Conservation (phyloP, 2,888 invertebrate genomes). For the Polia nebulosa region DNA sequence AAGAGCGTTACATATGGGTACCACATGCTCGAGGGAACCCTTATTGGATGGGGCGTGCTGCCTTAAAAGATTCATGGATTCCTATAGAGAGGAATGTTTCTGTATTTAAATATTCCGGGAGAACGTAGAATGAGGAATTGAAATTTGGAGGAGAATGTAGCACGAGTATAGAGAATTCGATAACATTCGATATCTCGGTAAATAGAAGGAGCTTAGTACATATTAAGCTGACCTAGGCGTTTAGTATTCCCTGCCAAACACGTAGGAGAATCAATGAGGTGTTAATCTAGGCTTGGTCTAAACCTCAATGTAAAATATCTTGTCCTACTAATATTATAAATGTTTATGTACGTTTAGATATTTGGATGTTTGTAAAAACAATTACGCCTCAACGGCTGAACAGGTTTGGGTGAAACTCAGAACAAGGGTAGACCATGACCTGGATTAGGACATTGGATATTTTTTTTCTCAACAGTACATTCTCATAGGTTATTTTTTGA, state of each 20-base stretch:
- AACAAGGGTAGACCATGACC: background rate
- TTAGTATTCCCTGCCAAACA: slow-evolving; percentile 14
- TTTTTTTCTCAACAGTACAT: background rate
- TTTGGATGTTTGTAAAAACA: background rate
- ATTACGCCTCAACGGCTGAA: background rate
- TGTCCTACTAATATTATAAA: background rate
- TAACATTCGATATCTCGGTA: slow-evolving; percentile 14
- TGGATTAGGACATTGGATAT: background rate
- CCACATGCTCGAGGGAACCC: slow-evolving; percentile 63
- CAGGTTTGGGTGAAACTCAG: too few species aligned
- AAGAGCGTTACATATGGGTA: slow-evolving; percentile 65
- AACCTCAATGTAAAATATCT: background rate
- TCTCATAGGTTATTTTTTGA: background rate
- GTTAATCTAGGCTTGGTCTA: background rate
- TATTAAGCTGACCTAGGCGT: slow-evolving; percentile 6
- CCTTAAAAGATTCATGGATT: slow-evolving; percentile 69
- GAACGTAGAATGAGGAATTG: slow-evolving; percentile 48
- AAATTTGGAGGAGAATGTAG: slow-evolving; percentile 33
- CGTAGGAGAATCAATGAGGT: slow-evolving; percentile 11
- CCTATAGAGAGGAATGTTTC: slow-evolving; percentile 63
- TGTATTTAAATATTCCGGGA: slow-evolving; percentile 65
- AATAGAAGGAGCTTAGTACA: background rate
- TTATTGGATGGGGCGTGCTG: slow-evolving; percentile 67
- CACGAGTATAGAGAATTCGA: slow-evolving; percentile 7
- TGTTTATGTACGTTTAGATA: background rate